Percentiles rank a stretch among this genome's conserved stretches.
phyloP scores from a whole-genome alignment of 2,888 invertebrate species.

The Diaprepes abbreviatus region DNA sequence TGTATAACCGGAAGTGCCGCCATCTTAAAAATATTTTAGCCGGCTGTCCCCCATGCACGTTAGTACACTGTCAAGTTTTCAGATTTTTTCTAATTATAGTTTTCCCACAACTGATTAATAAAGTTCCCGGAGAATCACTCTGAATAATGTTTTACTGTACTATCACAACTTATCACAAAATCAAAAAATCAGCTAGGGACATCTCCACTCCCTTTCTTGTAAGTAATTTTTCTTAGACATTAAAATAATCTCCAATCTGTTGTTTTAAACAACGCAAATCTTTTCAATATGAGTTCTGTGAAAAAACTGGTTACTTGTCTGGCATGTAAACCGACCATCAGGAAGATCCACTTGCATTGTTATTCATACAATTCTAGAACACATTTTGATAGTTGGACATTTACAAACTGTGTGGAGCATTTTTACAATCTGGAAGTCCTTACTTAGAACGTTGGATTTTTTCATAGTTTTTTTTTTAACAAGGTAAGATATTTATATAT shows the following conservation, averaged over 20 bases:
- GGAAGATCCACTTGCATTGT: slow-evolving; percentile 29
- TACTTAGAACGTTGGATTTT: slow-evolving; percentile 47
- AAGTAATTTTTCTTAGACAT: slow-evolving; percentile 58
- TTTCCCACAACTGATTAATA: too few relatives aligned
- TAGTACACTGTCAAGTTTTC: too few relatives aligned
- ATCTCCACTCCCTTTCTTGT: too few relatives aligned
- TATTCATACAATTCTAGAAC: slow-evolving; percentile 26
- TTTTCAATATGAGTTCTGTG: slow-evolving; percentile 66
- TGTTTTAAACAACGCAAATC: slow-evolving; percentile 67
- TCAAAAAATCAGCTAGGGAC: too few relatives aligned
- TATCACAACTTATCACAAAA: too few relatives aligned
- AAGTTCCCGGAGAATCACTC: too few relatives aligned
- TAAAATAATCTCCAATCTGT: slow-evolving; percentile 65
- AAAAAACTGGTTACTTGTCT: slow-evolving; percentile 65
- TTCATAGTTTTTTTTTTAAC: slow-evolving; percentile 32
- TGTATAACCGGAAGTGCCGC: too few relatives aligned
- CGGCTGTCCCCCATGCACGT: too few relatives aligned
- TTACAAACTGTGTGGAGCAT: slow-evolving; percentile 31
- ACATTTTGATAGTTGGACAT: slow-evolving; percentile 39
- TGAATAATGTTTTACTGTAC: too few relatives aligned
- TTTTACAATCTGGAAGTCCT: slow-evolving; percentile 33
- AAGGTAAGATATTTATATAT: slow-evolving; percentile 28
- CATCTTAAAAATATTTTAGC: too few relatives aligned
- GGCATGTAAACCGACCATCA: slow-evolving; percentile 57
- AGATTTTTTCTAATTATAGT: too few relatives aligned